These are phyloP conservation scores for Empidonax traillii DNA, from an alignment of 2,113 vertebrate genomes.

Conservation along the genomic window DNA sequence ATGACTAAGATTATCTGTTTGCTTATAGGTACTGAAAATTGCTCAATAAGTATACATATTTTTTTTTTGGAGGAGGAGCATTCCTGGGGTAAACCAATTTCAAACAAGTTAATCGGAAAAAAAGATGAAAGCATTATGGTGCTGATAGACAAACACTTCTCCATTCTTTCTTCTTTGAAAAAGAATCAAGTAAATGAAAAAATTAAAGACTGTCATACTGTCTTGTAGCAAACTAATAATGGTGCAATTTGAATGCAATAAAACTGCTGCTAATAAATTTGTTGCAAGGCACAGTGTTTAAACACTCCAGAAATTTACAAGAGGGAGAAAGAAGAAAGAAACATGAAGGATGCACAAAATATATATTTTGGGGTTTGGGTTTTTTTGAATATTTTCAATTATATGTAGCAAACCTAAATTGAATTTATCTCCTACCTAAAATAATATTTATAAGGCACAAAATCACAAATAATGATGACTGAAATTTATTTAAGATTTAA, in stretches of 20 bases:
- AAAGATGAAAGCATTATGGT: not conserved
- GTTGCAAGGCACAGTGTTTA: not conserved
- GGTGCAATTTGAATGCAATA: not conserved
- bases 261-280: not conserved
- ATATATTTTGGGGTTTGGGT: fast-evolving
- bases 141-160: not conserved
- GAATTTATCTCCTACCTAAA: not conserved
- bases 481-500: slow-evolving; percentile 17
- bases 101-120: not conserved
- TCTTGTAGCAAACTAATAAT: not conserved
- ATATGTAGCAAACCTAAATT: not conserved
- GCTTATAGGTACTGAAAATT: not conserved
- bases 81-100: not conserved
- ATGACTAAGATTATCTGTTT: not conserved
- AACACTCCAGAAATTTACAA: not conserved
- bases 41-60: not conserved
- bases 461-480: not conserved
- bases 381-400: not conserved
- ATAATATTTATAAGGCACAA: not conserved
- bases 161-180: not conserved
- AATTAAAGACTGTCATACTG: not conserved
- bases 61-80: not conserved
- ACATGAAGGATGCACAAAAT: not conserved
- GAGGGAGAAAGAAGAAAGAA: not conserved
- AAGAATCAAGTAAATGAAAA: not conserved